Conservation (phyloP, 2,888 invertebrate genomes). For the Microctonus brassicae region DNA sequence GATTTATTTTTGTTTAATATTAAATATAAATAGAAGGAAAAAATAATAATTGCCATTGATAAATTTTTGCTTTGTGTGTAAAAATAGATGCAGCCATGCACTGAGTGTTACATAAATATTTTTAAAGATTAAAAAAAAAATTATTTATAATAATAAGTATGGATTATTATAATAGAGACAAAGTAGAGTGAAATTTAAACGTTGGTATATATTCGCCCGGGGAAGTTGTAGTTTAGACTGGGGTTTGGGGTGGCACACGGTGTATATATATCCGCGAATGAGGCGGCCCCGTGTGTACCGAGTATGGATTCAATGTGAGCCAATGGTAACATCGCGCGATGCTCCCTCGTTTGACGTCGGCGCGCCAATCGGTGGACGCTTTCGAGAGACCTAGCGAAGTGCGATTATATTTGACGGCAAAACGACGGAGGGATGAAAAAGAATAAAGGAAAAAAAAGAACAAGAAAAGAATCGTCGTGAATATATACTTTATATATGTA, state of each 20-base stretch:
- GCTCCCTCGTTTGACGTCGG: conserved; percentile 51
- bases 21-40: no score
- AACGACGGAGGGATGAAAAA: conserved; percentile 12
- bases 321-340: conserved; percentile 54
- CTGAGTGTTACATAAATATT: no score
- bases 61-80: no score
- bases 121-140: no score
- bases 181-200: not conserved
- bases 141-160: no score
- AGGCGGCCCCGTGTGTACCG: conserved; percentile 56
- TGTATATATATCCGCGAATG: conserved; percentile 52
- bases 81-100: no score
- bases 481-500: not conserved
- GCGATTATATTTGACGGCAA: conserved; percentile 30
- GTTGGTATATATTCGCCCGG: not conserved
- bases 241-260: conserved; percentile 42
- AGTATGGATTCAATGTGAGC: conserved; percentile 58
- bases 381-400: conserved; percentile 8
- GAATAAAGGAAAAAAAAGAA: conserved; percentile 16
- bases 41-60: no score
- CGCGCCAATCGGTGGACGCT: conserved; percentile 32
- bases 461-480: conserved; percentile 5
- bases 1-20: no score
- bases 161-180: no score
- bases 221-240: not conserved